Percentiles rank a stretch among this genome's conserved stretches.
Conservation (phyloP, 2,888 invertebrate genomes). For the Drosophila borealis region DNA sequence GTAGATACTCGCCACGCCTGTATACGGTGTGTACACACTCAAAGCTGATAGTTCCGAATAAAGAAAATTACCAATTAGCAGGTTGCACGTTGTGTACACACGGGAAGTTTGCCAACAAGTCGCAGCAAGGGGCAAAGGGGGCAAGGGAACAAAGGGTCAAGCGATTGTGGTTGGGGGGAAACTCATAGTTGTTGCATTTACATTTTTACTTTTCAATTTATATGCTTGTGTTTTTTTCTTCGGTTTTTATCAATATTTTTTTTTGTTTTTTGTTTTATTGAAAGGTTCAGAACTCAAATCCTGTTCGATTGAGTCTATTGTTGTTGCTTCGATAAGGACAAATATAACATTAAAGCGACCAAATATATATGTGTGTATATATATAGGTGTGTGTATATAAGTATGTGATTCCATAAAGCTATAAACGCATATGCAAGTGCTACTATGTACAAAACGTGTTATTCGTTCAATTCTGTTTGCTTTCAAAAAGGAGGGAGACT, state of each 20-base stretch:
- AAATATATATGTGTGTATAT: background rate
- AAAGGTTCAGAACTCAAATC: slow-evolving; percentile 38
- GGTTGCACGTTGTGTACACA: slow-evolving; percentile 55
- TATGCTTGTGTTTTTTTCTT: slow-evolving; percentile 17
- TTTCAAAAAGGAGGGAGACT: background rate
- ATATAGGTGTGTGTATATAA: background rate
- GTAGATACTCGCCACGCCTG: background rate
- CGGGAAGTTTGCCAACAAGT: slow-evolving; percentile 60
- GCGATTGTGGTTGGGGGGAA: background rate
- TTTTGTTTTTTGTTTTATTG: slow-evolving; percentile 29
- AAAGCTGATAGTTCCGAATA: slow-evolving; percentile 30
- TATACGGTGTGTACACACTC: slow-evolving; percentile 5
- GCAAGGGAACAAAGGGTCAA: background rate
- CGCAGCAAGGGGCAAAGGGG: background rate
- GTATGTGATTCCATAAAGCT: background rate
- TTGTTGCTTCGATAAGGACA: slow-evolving; percentile 1
- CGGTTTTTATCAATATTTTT: background rate
- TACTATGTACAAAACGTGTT: slow-evolving; percentile 12
- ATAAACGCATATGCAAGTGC: slow-evolving; percentile 8
- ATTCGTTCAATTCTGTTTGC: slow-evolving; percentile 1
- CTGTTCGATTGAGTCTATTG: slow-evolving; percentile 4
- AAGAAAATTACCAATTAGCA: slow-evolving; percentile 55
- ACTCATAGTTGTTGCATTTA: slow-evolving; percentile 25
- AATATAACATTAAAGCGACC: slow-evolving; percentile 8
- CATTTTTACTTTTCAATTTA: slow-evolving; percentile 35